phyloP scores from a whole-genome alignment of 2,888 invertebrate species.

The Helicoverpa assulta region DNA sequence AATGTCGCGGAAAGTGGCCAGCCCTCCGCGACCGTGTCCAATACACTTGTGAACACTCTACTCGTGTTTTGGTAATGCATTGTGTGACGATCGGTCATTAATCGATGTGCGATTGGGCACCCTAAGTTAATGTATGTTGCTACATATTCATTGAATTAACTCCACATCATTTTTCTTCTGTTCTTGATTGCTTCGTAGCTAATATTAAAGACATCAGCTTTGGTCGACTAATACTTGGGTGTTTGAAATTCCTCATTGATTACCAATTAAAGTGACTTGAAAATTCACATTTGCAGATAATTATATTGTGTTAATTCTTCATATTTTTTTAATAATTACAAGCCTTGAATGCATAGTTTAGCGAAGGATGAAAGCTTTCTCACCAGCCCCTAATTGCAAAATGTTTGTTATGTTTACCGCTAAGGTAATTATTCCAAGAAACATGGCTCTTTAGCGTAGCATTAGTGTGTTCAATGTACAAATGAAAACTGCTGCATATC shows the following conservation, averaged over 20 bases:
- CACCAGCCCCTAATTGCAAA: too few species aligned
- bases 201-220: not conserved
- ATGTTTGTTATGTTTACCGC: too few species aligned
- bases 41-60: conserved; percentile 55
- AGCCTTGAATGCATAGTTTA: too few species aligned
- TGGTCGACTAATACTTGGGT: not conserved
- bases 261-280: not conserved
- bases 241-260: not conserved
- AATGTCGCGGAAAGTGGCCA: conserved; percentile 64
- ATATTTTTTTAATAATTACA: too few species aligned
- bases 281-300: too few species aligned
- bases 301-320: too few species aligned
- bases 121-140: not conserved
- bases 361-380: too few species aligned
- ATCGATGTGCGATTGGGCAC: conserved; percentile 20
- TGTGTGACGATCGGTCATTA: conserved; percentile 44
- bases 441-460: too few species aligned
- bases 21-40: conserved; percentile 66
- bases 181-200: not conserved
- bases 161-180: conserved; percentile 4
- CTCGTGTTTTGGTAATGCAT: conserved; percentile 48
- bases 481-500: too few species aligned
- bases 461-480: too few species aligned
- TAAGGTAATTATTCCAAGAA: too few species aligned
- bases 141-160: not conserved